Percentiles rank a stretch among this genome's conserved stretches.
Conservation (phyloP, 2,113 vertebrate genomes). For the Calyptommatus sinebrachiatus region DNA sequence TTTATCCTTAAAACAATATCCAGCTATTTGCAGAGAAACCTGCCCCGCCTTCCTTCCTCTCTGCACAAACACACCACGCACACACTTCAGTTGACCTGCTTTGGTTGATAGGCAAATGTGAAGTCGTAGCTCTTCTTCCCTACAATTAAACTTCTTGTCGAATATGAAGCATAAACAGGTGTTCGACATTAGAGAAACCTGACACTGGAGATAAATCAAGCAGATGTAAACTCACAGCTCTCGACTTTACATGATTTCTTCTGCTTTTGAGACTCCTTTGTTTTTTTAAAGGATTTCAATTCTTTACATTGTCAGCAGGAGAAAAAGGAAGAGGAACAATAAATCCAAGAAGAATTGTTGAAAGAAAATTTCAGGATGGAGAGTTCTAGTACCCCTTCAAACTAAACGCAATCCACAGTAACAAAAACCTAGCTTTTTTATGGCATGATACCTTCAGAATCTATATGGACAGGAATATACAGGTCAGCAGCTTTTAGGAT, state of each 20-base stretch:
- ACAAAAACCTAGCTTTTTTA: neutral
- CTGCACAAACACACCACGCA: neutral
- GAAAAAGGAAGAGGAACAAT: neutral
- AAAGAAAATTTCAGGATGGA: neutral
- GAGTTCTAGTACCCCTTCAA: no score
- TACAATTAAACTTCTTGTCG: neutral
- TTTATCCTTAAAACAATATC: slow-evolving; percentile 18
- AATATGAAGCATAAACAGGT: slow-evolving; percentile 3
- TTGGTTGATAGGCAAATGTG: rapidly evolving
- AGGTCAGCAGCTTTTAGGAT: neutral
- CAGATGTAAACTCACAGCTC: neutral
- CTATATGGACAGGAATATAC: neutral
- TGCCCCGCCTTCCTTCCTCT: neutral
- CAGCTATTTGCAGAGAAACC: rapidly evolving
- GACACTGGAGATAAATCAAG: neutral
- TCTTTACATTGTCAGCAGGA: neutral
- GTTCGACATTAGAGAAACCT: neutral
- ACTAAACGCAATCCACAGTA: neutral
- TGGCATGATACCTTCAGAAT: neutral
- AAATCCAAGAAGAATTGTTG: neutral
- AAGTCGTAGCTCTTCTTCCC: neutral
- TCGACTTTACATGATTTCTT: slow-evolving; percentile 8
- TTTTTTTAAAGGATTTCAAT: neutral
- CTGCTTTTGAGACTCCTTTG: neutral
- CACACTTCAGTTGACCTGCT: neutral